Percentiles rank a stretch among this genome's conserved stretches.
These are phyloP conservation scores for Mechanitis messenoides DNA, from an alignment of 2,888 invertebrate genomes.

Conservation along the genomic window DNA sequence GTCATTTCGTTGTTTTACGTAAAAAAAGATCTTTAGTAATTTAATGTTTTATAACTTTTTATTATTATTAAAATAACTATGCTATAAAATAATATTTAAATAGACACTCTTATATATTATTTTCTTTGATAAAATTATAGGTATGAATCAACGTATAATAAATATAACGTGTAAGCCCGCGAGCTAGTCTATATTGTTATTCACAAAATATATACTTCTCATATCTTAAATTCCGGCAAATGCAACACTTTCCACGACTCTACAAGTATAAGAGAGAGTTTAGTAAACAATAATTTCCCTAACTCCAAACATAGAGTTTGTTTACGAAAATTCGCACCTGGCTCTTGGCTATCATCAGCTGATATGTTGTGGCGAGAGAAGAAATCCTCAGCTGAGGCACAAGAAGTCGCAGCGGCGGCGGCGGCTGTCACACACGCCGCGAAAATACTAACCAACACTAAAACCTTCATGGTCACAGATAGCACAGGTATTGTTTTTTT, in stretches of 20 bases:
- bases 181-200: neutral
- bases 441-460: conserved; percentile 54
- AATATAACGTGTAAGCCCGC: neutral
- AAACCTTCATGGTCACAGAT: conserved; percentile 67
- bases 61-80: too few relatives aligned
- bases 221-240: neutral
- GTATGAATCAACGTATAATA: neutral
- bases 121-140: neutral
- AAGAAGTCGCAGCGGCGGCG: conserved; percentile 53
- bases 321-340: conserved; percentile 54
- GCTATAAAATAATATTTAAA: too few relatives aligned
- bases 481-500: conserved; percentile 43
- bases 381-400: conserved; percentile 56
- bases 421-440: conserved; percentile 47
- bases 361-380: conserved; percentile 65
- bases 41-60: neutral
- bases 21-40: conserved; percentile 1
- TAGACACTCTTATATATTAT: neutral
- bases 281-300: neutral
- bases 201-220: neutral
- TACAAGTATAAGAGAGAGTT: neutral
- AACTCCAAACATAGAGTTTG: conserved; percentile 10
- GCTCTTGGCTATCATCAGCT: conserved; percentile 66
- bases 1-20: neutral
- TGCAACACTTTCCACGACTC: neutral